phyloP scores from a whole-genome alignment of 2,888 invertebrate species.

The Synanthedon andrenaeformis region DNA sequence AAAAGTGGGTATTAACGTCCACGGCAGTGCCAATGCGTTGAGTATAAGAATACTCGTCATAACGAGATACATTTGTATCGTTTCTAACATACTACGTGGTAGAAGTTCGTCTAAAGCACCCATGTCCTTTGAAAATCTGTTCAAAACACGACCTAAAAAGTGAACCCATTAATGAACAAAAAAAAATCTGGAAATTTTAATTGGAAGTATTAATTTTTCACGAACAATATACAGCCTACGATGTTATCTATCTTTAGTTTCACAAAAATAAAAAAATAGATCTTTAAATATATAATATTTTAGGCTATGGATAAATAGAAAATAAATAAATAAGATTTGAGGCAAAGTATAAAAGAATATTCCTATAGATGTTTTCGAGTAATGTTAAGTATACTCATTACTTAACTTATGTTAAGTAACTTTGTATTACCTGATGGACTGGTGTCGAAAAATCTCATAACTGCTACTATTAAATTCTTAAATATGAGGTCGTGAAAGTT shows the following conservation, averaged over 20 bases:
- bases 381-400: too few species aligned
- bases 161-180: not conserved
- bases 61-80: constrained; percentile 65
- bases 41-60: constrained; percentile 43
- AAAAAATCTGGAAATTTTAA: not conserved
- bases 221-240: not conserved
- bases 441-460: constrained; percentile 82
- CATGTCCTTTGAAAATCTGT: constrained; percentile 87
- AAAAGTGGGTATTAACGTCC: constrained; percentile 50
- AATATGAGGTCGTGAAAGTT: constrained; percentile 84
- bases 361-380: too few species aligned
- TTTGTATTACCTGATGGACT: constrained; percentile 77
- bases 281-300: too few species aligned
- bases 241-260: not conserved
- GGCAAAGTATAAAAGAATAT: not conserved
- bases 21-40: constrained; percentile 50
- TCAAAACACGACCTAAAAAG: constrained; percentile 71
- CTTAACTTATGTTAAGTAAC: too few species aligned
- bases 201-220: not conserved
- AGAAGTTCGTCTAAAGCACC: constrained; percentile 82
- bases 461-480: constrained; percentile 73
- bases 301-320: too few species aligned
- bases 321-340: not conserved
- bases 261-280: too few species aligned
- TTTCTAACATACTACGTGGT: constrained; percentile 75